Evolutionary conservation across 2,113 vertebrate genomes (phyloP).

Genomic region (Peromyscus polionotus): DNA sequence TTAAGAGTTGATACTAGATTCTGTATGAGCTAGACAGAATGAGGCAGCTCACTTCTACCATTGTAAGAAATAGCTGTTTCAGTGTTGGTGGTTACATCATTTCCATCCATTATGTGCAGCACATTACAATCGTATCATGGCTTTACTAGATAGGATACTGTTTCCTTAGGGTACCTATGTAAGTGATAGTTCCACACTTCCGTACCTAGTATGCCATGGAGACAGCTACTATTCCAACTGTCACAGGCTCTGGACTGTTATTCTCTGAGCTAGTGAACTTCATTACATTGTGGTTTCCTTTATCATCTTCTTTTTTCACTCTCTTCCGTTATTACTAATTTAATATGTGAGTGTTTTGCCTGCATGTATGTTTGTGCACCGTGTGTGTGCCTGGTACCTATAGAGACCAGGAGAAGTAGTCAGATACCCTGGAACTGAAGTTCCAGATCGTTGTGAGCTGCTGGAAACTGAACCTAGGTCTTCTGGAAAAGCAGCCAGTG

Average conservation of each 20-base stretch:
- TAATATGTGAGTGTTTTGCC: not conserved
- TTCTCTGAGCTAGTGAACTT: conserved; percentile 23
- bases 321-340: conserved; percentile 30
- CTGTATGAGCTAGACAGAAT: not conserved
- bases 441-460: not conserved
- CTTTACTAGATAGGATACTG: not conserved
- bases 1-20: not conserved
- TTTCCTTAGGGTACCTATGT: not conserved
- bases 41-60: not conserved
- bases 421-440: not conserved
- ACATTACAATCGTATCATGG: not conserved
- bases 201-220: not conserved
- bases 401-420: not conserved
- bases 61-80: not conserved
- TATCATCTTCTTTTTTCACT: conserved; percentile 12
- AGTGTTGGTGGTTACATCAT: not conserved
- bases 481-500: not conserved
- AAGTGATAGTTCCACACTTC: not conserved
- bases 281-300: not conserved
- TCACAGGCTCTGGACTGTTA: not conserved
- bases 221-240: conserved; percentile 10
- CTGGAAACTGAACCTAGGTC: not conserved
- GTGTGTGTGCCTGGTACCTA: not conserved
- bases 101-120: not conserved
- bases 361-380: not conserved